Evolutionary conservation across 2,888 invertebrate genomes (phyloP).

Genomic region (Euspilapteryx auroguttella): DNA sequence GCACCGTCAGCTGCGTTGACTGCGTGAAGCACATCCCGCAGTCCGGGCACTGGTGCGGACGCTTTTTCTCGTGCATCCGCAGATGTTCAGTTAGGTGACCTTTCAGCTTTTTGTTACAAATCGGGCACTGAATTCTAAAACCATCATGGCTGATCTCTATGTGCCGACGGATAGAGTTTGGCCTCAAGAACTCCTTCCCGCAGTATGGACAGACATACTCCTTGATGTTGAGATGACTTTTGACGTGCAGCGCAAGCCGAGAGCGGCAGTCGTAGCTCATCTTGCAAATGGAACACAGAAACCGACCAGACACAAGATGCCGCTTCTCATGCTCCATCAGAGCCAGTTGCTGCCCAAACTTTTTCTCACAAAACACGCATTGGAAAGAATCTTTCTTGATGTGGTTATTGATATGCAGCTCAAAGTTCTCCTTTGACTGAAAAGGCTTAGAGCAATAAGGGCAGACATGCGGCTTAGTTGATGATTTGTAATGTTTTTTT

Average conservation of each 20-base stretch:
- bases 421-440: slow-evolving; percentile 73
- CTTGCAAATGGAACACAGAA: slow-evolving; percentile 70
- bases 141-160: slow-evolving; percentile 75
- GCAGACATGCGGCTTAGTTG: slow-evolving; percentile 62
- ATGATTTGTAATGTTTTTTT: slow-evolving; percentile 50
- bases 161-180: slow-evolving; percentile 76
- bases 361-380: slow-evolving; percentile 65
- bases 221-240: slow-evolving; percentile 72
- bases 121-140: slow-evolving; percentile 75
- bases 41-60: slow-evolving; percentile 76
- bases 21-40: slow-evolving; percentile 83
- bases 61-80: slow-evolving; percentile 75
- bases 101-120: slow-evolving; percentile 80
- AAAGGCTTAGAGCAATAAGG: slow-evolving; percentile 76
- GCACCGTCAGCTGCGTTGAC: slow-evolving; percentile 81
- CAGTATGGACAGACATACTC: slow-evolving; percentile 81
- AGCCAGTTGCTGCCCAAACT: slow-evolving; percentile 22
- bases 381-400: slow-evolving; percentile 68
- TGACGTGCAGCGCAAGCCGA: slow-evolving; percentile 65
- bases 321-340: slow-evolving; percentile 71
- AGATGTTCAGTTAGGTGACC: slow-evolving; percentile 83
- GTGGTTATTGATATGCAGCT: slow-evolving; percentile 73
- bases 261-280: slow-evolving; percentile 70
- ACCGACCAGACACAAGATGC: slow-evolving; percentile 74
- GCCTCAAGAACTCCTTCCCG: slow-evolving; percentile 74